These are phyloP conservation scores for Megamerina dolium DNA, from an alignment of 2,888 invertebrate genomes.

Conservation along the genomic window DNA sequence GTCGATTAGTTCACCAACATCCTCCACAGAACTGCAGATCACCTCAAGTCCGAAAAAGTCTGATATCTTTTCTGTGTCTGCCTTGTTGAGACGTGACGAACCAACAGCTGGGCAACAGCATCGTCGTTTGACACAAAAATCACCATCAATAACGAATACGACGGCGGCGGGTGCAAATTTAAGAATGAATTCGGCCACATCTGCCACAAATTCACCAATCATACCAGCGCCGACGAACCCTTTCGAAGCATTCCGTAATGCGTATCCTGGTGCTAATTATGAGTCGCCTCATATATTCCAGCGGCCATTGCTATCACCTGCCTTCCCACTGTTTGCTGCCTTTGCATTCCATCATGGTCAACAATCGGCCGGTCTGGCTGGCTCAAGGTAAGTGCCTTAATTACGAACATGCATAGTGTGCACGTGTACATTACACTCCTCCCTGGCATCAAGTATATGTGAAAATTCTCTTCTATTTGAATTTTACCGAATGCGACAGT, in stretches of 20 bases:
- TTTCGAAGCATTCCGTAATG: slow-evolving; percentile 52
- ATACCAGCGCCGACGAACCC: slow-evolving; percentile 40
- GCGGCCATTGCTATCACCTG: slow-evolving; percentile 46
- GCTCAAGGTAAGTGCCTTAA: slow-evolving; percentile 35
- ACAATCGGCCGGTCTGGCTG: slow-evolving; percentile 39
- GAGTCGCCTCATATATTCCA: slow-evolving; percentile 45
- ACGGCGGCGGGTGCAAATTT: neutral
- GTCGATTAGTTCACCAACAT: slow-evolving; percentile 33
- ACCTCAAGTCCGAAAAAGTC: slow-evolving; percentile 58
- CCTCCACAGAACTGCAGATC: slow-evolving; percentile 44
- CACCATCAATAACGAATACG: too few relatives aligned
- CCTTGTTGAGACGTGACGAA: slow-evolving; percentile 72
- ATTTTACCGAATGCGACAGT: slow-evolving; percentile 42
- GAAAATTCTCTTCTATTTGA: slow-evolving; percentile 10
- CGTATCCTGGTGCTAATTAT: slow-evolving; percentile 42
- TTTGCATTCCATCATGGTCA: slow-evolving; percentile 49
- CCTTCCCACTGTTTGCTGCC: slow-evolving; percentile 47
- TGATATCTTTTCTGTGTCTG: slow-evolving; percentile 78
- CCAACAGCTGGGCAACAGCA: slow-evolving; percentile 35
- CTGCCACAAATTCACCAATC: slow-evolving; percentile 21
- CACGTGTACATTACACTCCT: neutral
- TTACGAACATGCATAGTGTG: slow-evolving; percentile 4
- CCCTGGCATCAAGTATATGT: neutral
- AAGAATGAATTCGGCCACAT: slow-evolving; percentile 1
- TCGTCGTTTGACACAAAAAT: slow-evolving; percentile 49